These are phyloP conservation scores for Himalopsyche phryganea DNA, from an alignment of 1,140 invertebrate species.

Conservation along the genomic window DNA sequence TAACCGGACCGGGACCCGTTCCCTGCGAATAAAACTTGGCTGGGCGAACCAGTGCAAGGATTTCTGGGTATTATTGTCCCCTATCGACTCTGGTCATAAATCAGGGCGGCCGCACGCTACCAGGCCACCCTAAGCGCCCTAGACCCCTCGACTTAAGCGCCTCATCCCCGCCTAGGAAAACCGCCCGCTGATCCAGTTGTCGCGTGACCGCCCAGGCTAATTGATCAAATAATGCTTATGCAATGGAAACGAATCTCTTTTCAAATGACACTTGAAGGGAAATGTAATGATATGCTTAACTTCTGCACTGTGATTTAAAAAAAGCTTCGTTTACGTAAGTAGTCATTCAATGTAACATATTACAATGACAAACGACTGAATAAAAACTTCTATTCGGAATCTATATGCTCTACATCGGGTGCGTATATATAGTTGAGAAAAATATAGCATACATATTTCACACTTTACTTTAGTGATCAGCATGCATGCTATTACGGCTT, in stretches of 20 bases:
- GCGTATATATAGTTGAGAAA: too few species aligned
- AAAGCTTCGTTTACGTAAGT: too few species aligned
- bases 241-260: not conserved
- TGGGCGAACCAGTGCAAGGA: not conserved
- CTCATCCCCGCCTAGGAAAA: not conserved
- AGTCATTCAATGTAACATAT: too few species aligned
- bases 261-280: not conserved
- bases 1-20: too few species aligned
- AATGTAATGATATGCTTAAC: not conserved
- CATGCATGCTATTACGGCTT: too few species aligned
- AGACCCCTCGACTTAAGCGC: not conserved
- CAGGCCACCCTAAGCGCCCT: constrained; percentile 7
- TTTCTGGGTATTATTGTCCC: constrained; percentile 15
- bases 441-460: too few species aligned
- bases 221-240: constrained; percentile 32
- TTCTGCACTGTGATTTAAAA: too few species aligned
- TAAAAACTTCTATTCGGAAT: too few species aligned
- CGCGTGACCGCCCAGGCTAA: constrained; percentile 30
- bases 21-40: too few species aligned
- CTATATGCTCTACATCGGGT: too few species aligned
- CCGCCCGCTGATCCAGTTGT: not conserved
- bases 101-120: constrained; percentile 29
- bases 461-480: too few species aligned
- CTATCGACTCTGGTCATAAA: constrained; percentile 26
- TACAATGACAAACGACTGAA: too few species aligned